A percentile compares a stretch with the other conserved stretches of the same genome.
Conservation (phyloP, 2,113 vertebrate species). For the Psilopsiagon aurifrons region DNA sequence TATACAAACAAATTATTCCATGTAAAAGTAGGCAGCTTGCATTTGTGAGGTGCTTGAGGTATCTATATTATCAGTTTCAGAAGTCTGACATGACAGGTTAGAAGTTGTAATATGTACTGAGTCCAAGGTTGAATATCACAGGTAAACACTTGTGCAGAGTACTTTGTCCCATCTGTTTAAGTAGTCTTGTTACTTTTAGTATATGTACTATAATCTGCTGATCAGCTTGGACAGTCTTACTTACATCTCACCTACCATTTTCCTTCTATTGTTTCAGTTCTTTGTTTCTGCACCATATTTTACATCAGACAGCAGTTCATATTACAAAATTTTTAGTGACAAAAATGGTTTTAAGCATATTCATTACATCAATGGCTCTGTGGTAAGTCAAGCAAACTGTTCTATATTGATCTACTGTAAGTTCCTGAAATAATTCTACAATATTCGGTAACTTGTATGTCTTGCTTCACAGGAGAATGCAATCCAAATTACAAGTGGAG, state of each 20-base stretch:
- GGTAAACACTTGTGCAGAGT: background rate
- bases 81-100: background rate
- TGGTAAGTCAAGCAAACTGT: conserved; percentile 75
- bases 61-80: background rate
- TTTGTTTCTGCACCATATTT: conserved; percentile 87
- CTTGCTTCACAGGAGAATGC: conserved; percentile 81
- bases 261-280: conserved; percentile 82
- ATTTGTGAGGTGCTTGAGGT: background rate
- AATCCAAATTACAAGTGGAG: conserved; percentile 88
- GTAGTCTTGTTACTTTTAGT: background rate
- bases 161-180: background rate
- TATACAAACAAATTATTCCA: background rate
- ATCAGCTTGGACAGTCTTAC: background rate
- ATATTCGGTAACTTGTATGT: conserved; percentile 63
- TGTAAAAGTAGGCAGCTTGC: background rate
- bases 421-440: conserved; percentile 55
- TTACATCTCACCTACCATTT: conserved; percentile 30
- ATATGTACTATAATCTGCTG: background rate
- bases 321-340: conserved; percentile 97
- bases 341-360: conserved; percentile 92
- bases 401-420: conserved; percentile 18
- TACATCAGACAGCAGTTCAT: conserved; percentile 85
- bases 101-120: background rate
- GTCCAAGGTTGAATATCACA: background rate
- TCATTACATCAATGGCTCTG: conserved; percentile 83